Base-by-base conservation (phyloP, 1,140 invertebrate species). In the Glomeris maerens region DNA sequence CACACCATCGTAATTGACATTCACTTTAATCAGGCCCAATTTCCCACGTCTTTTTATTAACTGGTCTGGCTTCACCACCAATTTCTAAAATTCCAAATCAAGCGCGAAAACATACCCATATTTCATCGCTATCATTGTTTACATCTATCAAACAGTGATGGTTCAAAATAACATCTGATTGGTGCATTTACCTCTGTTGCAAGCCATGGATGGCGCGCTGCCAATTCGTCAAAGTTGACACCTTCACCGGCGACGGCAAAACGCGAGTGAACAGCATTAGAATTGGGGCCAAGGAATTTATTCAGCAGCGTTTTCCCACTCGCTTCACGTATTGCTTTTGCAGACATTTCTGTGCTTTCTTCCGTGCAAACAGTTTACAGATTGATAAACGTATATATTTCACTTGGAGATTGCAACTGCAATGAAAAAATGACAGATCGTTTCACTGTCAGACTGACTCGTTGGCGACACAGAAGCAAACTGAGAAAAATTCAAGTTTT, bases 41-140 rank as follows among this genome's bases (percentile, higher is more conserved):
- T 98, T 98, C 41, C 95, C 95, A 47, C 95, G 78, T 23, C 95
- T 74, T 69, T 99, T 99, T 60, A 99, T 98, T 64, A 98, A 72
- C 71, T 98, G 95, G 73, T 99, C 95, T 0, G 94, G 95, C 66
- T 99, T 99, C 2, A 94, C 93, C 3, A 99, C 94, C 45, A 98
- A 70, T 68, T 78, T 78, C 82, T 88, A 68, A 48, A 70, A 71
- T 36, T 10, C 31, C 31, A 13, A 13, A 36, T 13, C 17, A 13
- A 36, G 17, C 17, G 31, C 31, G 10, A 10, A 36, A 10, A 17
- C 10, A 36, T 10, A 36, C 31, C 31, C 17, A 36, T 36, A 13
- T 36, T 36, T 13, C 10, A 36, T 36, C 31, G 31, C 31, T 17
- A 36, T 36, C 17, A 13, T 36, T 17, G 10, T 17, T 17, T 13